A percentile compares a stretch with the other conserved stretches of the same genome.
phyloP scores from a whole-genome alignment of 2,797 vertebrate genomes.

The Lagodon rhomboides region DNA sequence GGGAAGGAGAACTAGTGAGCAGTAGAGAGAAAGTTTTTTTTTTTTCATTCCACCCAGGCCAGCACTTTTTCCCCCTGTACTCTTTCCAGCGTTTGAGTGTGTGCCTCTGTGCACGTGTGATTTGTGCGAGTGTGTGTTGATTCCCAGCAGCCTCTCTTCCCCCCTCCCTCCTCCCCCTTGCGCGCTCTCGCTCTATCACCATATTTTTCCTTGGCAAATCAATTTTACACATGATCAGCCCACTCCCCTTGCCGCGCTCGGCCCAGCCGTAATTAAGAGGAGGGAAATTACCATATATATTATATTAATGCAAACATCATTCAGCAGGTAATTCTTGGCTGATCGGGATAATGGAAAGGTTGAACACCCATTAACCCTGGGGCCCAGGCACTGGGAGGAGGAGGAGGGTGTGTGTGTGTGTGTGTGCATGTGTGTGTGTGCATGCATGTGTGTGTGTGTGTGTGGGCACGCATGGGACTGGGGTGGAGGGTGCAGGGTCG shows the following conservation, averaged over 20 bases:
- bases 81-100: slow-evolving; percentile 65
- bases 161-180: slow-evolving; percentile 85
- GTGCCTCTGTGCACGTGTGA: slow-evolving; percentile 60
- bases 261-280: slow-evolving; percentile 99
- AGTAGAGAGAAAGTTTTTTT: slow-evolving; percentile 67
- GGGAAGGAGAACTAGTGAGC: slow-evolving; percentile 79
- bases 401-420: slow-evolving; percentile 55
- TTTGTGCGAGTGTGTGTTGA: slow-evolving; percentile 53
- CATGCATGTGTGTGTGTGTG: slow-evolving; percentile 46
- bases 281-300: slow-evolving; percentile 99
- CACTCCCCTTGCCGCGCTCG: slow-evolving; percentile 97
- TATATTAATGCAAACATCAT: slow-evolving; percentile 99
- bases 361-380: slow-evolving; percentile 99
- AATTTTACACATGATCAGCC: slow-evolving; percentile 99
- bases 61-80: slow-evolving; percentile 89
- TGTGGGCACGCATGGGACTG: slow-evolving; percentile 33
- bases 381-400: slow-evolving; percentile 90
- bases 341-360: slow-evolving; percentile 99
- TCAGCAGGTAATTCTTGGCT: slow-evolving; percentile 99
- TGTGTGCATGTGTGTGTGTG: slow-evolving; percentile 47
- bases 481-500: slow-evolving; percentile 66
- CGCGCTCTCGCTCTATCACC: slow-evolving; percentile 92
- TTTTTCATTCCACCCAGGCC: slow-evolving; percentile 77
- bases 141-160: slow-evolving; percentile 79
- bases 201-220: slow-evolving; percentile 99